phyloP scores from a whole-genome alignment of 2,113 vertebrate genomes.

The Vidua macroura region DNA sequence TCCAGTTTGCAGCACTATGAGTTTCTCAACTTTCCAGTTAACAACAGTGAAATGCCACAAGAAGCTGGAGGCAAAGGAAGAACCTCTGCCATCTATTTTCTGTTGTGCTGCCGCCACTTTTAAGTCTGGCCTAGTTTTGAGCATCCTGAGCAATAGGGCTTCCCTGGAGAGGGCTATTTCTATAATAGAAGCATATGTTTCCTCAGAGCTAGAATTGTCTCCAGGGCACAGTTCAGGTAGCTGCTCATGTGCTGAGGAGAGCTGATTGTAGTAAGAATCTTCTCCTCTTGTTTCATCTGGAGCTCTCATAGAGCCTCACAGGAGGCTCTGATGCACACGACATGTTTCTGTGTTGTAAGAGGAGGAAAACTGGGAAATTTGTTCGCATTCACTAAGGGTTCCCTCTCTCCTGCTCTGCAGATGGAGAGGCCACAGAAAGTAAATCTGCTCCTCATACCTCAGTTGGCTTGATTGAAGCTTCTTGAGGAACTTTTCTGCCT shows the following conservation, averaged over 20 bases:
- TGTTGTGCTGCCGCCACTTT: not conserved
- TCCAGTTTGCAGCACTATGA: fast-evolving
- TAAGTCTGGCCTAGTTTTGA: constrained; percentile 33
- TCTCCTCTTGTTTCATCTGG: not conserved
- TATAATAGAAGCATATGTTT: not conserved
- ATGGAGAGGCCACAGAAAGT: not conserved
- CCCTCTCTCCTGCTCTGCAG: not conserved
- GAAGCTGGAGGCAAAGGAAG: not conserved
- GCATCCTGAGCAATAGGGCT: not conserved
- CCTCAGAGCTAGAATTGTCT: not conserved
- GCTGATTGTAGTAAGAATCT: not conserved
- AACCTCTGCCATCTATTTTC: not conserved
- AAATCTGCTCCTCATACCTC: not conserved
- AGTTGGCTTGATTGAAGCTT: not conserved
- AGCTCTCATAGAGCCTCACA: not conserved
- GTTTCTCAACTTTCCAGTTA: not conserved
- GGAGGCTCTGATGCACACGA: not conserved
- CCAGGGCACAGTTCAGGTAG: not conserved
- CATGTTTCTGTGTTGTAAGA: fast-evolving
- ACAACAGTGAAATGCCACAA: not conserved
- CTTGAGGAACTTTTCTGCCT: not conserved
- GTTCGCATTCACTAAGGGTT: not conserved
- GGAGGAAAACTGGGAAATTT: not conserved
- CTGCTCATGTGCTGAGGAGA: not conserved
- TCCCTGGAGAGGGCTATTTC: constrained; percentile 11